Evolutionary conservation across 2,797 vertebrate genomes (phyloP), one percentile per base, ranked within the genome.

Genomic region (Cuniculus paca): DNA sequence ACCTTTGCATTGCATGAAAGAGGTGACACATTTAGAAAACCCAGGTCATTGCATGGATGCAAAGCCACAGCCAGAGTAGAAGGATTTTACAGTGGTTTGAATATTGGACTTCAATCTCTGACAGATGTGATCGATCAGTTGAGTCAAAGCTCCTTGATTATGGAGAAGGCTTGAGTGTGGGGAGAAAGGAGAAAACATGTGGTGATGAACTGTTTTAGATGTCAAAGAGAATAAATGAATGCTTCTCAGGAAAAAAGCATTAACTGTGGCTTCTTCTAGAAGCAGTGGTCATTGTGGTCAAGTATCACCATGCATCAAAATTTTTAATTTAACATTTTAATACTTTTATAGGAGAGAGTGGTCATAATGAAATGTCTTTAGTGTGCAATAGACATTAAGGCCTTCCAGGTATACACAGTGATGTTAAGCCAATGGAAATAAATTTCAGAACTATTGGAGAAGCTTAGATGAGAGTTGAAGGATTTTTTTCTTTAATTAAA

Each of bases 271-370:
- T 42, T 95, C 92, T 95, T 92, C 84, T 89, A 97, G 86, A 96
- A 98, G 74, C 28, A 34, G 16, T 20, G 74, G 48, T 28, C 45
- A 77, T 34, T 34, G 28, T 77, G 74, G 45, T 50, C 45, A 77
- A 19, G 28, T 77, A 34, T 77, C 74, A 93, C 75, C 6, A 48
- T 80, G 77, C 88, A 94, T 97, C 85, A 95, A 86, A 85, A 52
- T 58, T 96, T 95, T 95, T 92, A 90, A 96, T 97, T 97, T 95
- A 97, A 91, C 90, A 91, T 91, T 96, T 96, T 96, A 92, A 94
- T 97, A 91, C 83, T 95, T 97, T 90, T 94, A 75, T 88, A 93
- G 94, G 95, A 86, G 75, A 93, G 45, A 82, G 89, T 94, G 60
- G 45, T 81, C 79, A 78, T 96, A 90, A 97, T 93, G 91, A 96